A percentile compares a stretch with the other conserved stretches of the same genome.
Conservation (phyloP, 2,797 vertebrate species). For the Synanceia verrucosa region DNA sequence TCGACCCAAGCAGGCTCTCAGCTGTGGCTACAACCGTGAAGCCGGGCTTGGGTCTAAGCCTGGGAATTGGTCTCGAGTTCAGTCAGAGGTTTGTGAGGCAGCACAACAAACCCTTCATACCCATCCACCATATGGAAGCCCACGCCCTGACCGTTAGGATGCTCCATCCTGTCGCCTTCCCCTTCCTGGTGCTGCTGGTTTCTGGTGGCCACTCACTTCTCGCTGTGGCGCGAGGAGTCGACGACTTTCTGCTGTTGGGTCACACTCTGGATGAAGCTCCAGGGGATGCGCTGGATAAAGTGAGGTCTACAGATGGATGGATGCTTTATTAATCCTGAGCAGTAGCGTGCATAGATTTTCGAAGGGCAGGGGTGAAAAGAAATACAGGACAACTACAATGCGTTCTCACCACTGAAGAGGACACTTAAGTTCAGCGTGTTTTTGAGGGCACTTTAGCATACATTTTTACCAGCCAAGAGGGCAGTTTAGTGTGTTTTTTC, state of each 20-base stretch:
- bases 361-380: too few species aligned
- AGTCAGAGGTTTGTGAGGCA: conserved; percentile 83
- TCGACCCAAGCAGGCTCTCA: conserved; percentile 82
- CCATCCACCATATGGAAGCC: conserved; percentile 98
- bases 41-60: conserved; percentile 91
- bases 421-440: too few species aligned
- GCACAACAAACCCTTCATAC: conserved; percentile 90
- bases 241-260: conserved; percentile 94
- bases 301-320: too few species aligned
- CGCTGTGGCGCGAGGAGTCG: conserved; percentile 87
- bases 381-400: too few species aligned
- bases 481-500: too few species aligned
- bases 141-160: conserved; percentile 93
- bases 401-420: too few species aligned
- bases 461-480: too few species aligned
- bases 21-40: conserved; percentile 93
- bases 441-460: too few species aligned
- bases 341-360: too few species aligned
- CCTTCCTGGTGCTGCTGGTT: conserved; percentile 93
- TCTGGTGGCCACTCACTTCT: conserved; percentile 95
- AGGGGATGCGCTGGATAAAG: conserved; percentile 94
- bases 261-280: conserved; percentile 90
- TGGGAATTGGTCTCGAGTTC: conserved; percentile 89
- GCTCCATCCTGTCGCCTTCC: conserved; percentile 86
- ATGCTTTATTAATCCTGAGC: too few species aligned